Conservation (phyloP, 2,113 vertebrate genomes). For the Psittacus erithacus region DNA sequence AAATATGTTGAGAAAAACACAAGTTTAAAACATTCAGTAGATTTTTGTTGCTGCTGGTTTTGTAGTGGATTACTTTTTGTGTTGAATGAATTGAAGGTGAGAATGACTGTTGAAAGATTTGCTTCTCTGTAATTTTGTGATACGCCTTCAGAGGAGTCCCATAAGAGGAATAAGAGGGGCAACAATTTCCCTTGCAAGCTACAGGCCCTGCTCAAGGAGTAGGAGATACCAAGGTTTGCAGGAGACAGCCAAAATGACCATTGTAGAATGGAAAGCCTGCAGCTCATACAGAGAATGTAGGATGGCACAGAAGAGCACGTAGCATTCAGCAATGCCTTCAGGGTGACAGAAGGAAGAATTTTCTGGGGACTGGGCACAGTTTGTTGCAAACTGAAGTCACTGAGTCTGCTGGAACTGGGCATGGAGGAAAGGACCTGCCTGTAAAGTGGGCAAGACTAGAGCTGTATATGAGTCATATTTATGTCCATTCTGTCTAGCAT, state of each 20-base stretch:
- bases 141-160: neutral
- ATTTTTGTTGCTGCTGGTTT: neutral
- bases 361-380: neutral
- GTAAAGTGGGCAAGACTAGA: neutral
- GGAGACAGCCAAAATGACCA: neutral
- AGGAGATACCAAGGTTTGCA: neutral
- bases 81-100: neutral
- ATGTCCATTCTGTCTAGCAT: neutral
- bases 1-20: neutral
- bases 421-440: neutral
- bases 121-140: neutral
- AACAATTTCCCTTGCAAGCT: neutral
- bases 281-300: neutral
- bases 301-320: neutral
- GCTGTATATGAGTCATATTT: neutral
- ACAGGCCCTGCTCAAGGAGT: neutral
- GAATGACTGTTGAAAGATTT: neutral
- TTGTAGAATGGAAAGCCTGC: neutral
- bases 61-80: neutral
- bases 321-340: neutral
- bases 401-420: neutral
- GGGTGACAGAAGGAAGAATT: neutral
- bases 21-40: neutral
- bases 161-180: fast-evolving
- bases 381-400: neutral